phyloP scores from a whole-genome alignment of 2,113 vertebrate genomes.

The Arothron firmamentum region DNA sequence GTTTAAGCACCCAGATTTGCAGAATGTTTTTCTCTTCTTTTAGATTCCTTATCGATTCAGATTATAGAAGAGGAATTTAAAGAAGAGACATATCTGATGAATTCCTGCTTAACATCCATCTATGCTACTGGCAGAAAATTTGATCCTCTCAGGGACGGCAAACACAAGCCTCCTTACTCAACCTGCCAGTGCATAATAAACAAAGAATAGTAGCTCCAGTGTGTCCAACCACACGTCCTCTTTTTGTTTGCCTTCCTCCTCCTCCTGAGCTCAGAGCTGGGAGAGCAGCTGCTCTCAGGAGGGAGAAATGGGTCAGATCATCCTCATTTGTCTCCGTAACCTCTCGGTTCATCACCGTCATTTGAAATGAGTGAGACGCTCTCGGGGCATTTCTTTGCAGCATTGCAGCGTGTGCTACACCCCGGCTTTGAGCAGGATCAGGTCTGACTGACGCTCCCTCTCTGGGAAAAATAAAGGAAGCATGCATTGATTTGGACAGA shows the following conservation, averaged over 20 bases:
- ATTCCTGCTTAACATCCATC: slow-evolving; percentile 9
- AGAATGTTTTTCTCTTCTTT: background rate
- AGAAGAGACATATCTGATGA: slow-evolving; percentile 2
- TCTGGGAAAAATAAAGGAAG: background rate
- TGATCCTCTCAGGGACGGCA: background rate
- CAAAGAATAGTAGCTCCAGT: slow-evolving; percentile 4
- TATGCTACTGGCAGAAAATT: slow-evolving; percentile 9
- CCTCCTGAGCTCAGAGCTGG: background rate
- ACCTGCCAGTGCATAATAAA: slow-evolving; percentile 15
- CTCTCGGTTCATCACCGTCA: slow-evolving; percentile 43
- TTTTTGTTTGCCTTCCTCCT: slow-evolving; percentile 1
- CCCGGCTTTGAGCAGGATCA: slow-evolving; percentile 2
- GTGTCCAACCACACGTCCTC: background rate
- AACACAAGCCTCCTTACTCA: slow-evolving; percentile 3
- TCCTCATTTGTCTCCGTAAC: slow-evolving; percentile 37
- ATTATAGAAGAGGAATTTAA: slow-evolving; percentile 7
- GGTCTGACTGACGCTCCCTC: background rate
- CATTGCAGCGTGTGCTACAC: slow-evolving; percentile 15
- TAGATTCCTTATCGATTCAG: background rate
- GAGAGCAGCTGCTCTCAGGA: slow-evolving; percentile 40
- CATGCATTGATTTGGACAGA: slow-evolving; percentile 3
- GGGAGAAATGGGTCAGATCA: slow-evolving; percentile 50
- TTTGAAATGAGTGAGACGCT: slow-evolving; percentile 43
- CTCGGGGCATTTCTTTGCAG: slow-evolving; percentile 22
- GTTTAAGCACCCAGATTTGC: background rate